Percentiles rank a stretch among this genome's conserved stretches.
phyloP scores from a whole-genome alignment of 1,140 invertebrate species.

The Pachypeltis micranthus region DNA sequence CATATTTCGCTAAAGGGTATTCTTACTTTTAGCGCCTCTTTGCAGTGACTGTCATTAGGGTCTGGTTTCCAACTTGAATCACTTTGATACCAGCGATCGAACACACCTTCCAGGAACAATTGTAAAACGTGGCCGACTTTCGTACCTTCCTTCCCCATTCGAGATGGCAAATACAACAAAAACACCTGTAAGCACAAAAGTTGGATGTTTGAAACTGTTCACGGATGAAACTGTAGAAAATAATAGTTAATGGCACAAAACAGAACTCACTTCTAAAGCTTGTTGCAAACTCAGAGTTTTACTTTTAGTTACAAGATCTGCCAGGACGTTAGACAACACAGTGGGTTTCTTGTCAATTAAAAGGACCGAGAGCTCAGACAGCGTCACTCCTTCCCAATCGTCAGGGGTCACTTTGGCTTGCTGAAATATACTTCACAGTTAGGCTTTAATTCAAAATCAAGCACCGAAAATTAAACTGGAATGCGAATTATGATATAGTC shows the following conservation, averaged over 20 bases:
- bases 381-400: slow-evolving; percentile 34
- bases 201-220: too few relatives aligned
- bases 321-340: slow-evolving; percentile 38
- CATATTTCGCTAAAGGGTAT: too few relatives aligned
- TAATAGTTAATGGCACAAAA: too few relatives aligned
- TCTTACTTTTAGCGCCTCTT: slow-evolving; percentile 26
- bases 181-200: slow-evolving; percentile 38
- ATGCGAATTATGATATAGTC: not conserved
- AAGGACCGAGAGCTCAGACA: slow-evolving; percentile 42
- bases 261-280: slow-evolving; percentile 37
- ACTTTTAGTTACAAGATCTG: slow-evolving; percentile 35
- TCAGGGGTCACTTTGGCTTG: slow-evolving; percentile 12
- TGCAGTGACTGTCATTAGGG: slow-evolving; percentile 14
- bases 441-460: too few relatives aligned
- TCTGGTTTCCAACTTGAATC: slow-evolving; percentile 18
- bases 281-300: slow-evolving; percentile 38
- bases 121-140: slow-evolving; percentile 40
- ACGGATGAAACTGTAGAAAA: too few relatives aligned
- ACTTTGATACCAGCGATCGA: slow-evolving; percentile 11
- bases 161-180: slow-evolving; percentile 43
- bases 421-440: too few relatives aligned
- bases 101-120: slow-evolving; percentile 38
- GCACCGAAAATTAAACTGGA: too few relatives aligned
- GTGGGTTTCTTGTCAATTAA: slow-evolving; percentile 39
- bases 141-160: slow-evolving; percentile 42